Evolutionary conservation across 2,113 vertebrate species (phyloP).

Genomic region (Hippopotamus amphibius): DNA sequence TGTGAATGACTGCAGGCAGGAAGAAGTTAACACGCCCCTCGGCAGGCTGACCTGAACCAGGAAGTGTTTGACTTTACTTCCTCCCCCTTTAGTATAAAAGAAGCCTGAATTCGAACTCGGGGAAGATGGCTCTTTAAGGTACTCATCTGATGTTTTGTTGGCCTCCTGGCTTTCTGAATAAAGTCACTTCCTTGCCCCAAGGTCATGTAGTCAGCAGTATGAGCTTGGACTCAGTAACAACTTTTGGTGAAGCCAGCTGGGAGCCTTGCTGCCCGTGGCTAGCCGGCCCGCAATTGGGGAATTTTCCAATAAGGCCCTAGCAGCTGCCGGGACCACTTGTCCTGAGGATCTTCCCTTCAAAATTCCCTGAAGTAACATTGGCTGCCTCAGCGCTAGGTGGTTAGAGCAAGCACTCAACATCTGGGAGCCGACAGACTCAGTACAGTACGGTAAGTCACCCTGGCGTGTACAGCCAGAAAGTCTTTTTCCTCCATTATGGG

Average conservation of each 20-base stretch:
- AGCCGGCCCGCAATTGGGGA: background rate
- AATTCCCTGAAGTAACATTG: background rate
- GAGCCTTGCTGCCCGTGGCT: background rate
- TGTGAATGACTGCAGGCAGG: background rate
- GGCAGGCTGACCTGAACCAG: background rate
- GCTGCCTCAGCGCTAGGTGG: background rate
- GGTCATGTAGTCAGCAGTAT: background rate
- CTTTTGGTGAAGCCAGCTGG: background rate
- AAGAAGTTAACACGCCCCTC: background rate
- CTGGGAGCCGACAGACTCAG: background rate
- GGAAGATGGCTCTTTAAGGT: background rate
- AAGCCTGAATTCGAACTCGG: background rate
- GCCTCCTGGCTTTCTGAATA: background rate
- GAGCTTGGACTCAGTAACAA: background rate
- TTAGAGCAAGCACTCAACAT: background rate
- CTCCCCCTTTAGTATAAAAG: background rate
- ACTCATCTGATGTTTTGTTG: accelerated
- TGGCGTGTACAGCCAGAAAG: background rate
- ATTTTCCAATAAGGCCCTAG: background rate
- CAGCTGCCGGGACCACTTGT: background rate
- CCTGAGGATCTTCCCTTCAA: background rate
- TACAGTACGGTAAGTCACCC: background rate
- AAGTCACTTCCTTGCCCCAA: background rate
- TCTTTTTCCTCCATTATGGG: background rate
- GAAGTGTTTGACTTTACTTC: background rate